Percentiles rank a stretch among this genome's conserved stretches.
Conservation (phyloP, 2,797 vertebrate species). For the Threskiornis aethiopicus region DNA sequence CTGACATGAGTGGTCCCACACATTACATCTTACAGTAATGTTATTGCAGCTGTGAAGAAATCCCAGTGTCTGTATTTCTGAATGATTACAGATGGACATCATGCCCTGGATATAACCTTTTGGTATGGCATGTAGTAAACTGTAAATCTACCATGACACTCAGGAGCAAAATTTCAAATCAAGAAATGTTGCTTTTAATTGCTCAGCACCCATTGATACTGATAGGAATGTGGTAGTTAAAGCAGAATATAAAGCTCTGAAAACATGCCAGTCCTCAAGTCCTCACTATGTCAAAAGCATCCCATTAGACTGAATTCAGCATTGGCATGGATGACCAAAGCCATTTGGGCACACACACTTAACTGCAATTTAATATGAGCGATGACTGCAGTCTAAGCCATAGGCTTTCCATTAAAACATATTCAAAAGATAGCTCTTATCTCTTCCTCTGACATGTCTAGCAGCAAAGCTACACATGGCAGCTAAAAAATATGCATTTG, state of each 20-base stretch:
- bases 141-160: neutral
- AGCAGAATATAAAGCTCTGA: neutral
- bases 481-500: neutral
- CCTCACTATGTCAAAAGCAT: neutral
- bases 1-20: neutral
- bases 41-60: slow-evolving; percentile 47
- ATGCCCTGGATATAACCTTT: neutral
- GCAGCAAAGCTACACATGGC: neutral
- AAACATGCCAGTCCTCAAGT: neutral
- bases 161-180: neutral
- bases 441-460: neutral
- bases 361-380: neutral
- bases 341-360: neutral
- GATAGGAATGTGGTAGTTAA: neutral
- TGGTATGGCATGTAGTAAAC: neutral
- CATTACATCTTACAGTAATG: neutral
- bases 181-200: neutral
- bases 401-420: neutral
- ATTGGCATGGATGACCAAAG: neutral
- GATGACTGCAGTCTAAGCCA: neutral
- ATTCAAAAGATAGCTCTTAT: neutral
- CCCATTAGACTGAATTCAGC: neutral
- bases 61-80: neutral
- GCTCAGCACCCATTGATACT: neutral
- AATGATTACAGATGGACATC: neutral